Conservation (phyloP, 2,113 vertebrate species). For the Rynchops niger region DNA sequence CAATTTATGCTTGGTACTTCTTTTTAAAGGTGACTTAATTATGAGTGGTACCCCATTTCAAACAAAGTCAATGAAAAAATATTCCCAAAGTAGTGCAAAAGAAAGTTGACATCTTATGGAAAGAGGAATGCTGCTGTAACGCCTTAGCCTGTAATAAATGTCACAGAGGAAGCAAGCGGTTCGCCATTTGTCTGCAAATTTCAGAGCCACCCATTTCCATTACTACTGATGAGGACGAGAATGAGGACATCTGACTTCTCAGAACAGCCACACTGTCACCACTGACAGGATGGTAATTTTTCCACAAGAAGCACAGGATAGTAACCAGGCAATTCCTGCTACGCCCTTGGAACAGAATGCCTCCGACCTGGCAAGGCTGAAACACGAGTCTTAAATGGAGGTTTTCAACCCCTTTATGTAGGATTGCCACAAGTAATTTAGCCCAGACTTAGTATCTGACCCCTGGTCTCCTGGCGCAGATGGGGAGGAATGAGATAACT, state of each 20-base stretch:
- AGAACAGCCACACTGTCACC: not conserved
- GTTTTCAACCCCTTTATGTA: not conserved
- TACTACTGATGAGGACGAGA: not conserved
- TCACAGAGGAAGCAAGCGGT: not conserved
- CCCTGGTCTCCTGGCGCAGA: not conserved
- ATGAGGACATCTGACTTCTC: not conserved
- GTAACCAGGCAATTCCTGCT: not conserved
- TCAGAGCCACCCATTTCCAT: not conserved
- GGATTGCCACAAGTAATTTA: not conserved
- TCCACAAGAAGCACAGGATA: not conserved
- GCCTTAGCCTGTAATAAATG: not conserved
- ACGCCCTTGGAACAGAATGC: not conserved
- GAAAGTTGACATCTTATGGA: not conserved
- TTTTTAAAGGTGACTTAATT: conserved; percentile 35
- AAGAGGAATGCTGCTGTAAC: not conserved
- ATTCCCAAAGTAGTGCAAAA: not conserved
- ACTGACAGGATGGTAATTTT: not conserved
- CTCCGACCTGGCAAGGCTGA: not conserved
- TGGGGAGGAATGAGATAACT: not conserved
- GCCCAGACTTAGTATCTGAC: not conserved
- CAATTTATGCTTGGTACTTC: conserved; percentile 14
- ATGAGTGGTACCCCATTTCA: not conserved
- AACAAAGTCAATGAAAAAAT: not conserved
- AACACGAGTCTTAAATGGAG: not conserved
- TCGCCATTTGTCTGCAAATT: not conserved